Base-by-base conservation (phyloP, 1,140 invertebrate species). In the Mamestra configurata region DNA sequence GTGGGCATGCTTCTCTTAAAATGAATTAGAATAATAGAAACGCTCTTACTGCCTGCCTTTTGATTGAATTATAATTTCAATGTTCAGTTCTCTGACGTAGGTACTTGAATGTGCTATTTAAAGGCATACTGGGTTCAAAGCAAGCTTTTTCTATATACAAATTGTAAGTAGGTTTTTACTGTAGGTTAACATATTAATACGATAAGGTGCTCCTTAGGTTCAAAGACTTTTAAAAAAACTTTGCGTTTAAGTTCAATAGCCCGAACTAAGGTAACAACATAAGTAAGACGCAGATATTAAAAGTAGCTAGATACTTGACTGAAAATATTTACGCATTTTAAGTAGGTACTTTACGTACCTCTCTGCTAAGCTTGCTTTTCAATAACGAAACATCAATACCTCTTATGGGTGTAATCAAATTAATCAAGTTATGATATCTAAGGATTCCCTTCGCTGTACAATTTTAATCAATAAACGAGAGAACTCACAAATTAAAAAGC, bases 401-500 rank as follows among this genome's bases (percentile, higher is more conserved):
- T 37, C 27, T 20, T 22, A 40, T 20, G 20, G 35, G 35, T 8
- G 4, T 66, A 40, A 66, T 66, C 18, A 66, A 66, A 76, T 59
- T 59, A 37, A 61, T 76, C 27, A 40, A 24, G 10, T 22, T 11
- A 11, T 24, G n/a, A 64, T 22, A 76, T 76, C 22, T 64, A 76
- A 20, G 76, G 76, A 31, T 77, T 77, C 49, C n/a, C 31, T 68
- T 22, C 37, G 31, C 1, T 11, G n/a, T 35, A 46, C 27, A n/a
- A 68, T 24, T 61, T 61, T 61, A 61, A 77, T 77, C 27, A 77
- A 49, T 43, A 57, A 18, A 35, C 49, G 35, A 18, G 13, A 40
- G 13, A 20, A 57, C 53, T 53, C 68, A 53, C 82, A 88, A 90
- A 86, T 89, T 85, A 88, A 90, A 59, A 88, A 89, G 85, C 83